Base-by-base conservation (phyloP, 2,888 invertebrate genomes). In the Orchestes rusci region DNA sequence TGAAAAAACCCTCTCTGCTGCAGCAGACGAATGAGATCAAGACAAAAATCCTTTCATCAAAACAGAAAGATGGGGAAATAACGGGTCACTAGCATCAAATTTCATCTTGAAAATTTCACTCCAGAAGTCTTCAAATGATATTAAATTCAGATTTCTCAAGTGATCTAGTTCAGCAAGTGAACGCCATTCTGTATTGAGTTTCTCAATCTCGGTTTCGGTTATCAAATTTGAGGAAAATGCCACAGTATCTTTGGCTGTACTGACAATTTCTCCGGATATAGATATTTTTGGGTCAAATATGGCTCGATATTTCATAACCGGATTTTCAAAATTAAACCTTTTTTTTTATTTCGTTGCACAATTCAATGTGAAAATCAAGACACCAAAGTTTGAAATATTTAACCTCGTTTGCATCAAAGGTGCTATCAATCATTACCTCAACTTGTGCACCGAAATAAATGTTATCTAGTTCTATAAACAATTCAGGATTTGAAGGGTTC, bases 291-390 rank as follows among this genome's bases (percentile, higher is more conserved):
- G 43, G 31, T 37, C 37, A 2, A 36, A 27, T 27, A 39, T 33
- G 16, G 32, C 12, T 2, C 33, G 2, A 12, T 44, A 32, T 28
- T 12, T 8, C 3, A 44, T 20, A 12, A 20, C n/a, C 4, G 27
- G 27, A 12, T 42, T 19, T 35, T 47, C 28, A 27, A 46, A 28
- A 31, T 20, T 16, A 18, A 42, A 38, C 16, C 40, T n/a, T 36
- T 19, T 8, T 3, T 31, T 7, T 20, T 38, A 38, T 48, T 48
- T 44, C 47, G 27, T 19, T 47, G 13, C 34, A 30, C 2, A 37
- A 18, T 44, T 50, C 50, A 13, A 50, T 40, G 35, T 43, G 48
- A 50, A 50, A 48, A 15, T 28, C 15, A 23, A 48, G 17, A 33
- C 50, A 50, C 5, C 31, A 38, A 2, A 23, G 17, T 31, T 39